These are phyloP conservation scores for Cloeon dipterum DNA, from an alignment of 2,888 invertebrate species.

Conservation along the genomic window DNA sequence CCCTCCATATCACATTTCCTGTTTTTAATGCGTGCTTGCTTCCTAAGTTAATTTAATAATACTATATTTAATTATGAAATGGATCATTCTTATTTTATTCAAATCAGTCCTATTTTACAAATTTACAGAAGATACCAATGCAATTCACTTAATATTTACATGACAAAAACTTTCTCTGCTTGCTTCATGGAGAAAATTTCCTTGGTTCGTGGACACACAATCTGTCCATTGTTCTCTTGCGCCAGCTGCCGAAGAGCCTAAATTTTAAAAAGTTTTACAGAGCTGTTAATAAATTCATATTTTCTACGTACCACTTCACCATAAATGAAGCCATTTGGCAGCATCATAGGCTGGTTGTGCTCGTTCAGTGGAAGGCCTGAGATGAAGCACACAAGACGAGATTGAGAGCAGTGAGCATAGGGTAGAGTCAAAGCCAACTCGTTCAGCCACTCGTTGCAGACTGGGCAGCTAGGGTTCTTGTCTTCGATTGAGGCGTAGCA, in stretches of 20 bases:
- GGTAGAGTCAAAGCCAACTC: slow-evolving; percentile 69
- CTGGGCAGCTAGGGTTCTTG: slow-evolving; percentile 73
- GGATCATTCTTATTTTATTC: background rate
- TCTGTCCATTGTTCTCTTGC: slow-evolving; percentile 65
- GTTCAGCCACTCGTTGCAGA: slow-evolving; percentile 73
- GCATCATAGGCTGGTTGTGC: slow-evolving; percentile 93
- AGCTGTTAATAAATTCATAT: background rate
- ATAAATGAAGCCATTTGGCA: slow-evolving; percentile 96
- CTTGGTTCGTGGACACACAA: slow-evolving; percentile 86
- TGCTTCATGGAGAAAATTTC: slow-evolving; percentile 76
- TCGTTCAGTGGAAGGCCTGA: slow-evolving; percentile 84
- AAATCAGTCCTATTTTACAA: background rate
- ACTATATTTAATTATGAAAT: no score
- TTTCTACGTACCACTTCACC: slow-evolving; percentile 57
- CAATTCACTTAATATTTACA: slow-evolving; percentile 37
- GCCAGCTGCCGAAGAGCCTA: slow-evolving; percentile 83
- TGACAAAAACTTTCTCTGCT: slow-evolving; percentile 90
- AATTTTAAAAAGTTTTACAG: slow-evolving; percentile 11
- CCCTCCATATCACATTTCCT: no score
- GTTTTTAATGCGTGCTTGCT: no score
- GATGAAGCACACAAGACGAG: slow-evolving; percentile 75
- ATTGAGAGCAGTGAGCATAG: slow-evolving; percentile 90
- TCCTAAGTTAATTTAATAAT: no score
- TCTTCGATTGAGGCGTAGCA: slow-evolving; percentile 40
- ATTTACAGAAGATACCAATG: background rate